Conservation (phyloP, 2,888 invertebrate species). For the Raillietiella orientalis region DNA sequence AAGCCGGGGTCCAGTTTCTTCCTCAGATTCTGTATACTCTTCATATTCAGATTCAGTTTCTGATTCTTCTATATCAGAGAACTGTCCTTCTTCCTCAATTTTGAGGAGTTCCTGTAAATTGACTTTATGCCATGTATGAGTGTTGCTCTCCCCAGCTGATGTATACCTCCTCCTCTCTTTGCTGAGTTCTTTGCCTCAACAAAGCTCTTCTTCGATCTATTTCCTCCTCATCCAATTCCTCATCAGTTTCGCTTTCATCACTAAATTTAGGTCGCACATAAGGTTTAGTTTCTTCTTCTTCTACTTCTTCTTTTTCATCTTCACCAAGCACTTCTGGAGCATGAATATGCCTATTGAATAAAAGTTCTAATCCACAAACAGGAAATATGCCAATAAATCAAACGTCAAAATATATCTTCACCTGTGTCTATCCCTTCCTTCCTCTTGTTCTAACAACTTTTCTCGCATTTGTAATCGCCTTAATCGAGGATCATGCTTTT, state of each 20-base stretch:
- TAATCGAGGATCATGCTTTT: conserved; percentile 48
- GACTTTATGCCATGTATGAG: too few relatives aligned
- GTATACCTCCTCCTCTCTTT: conserved; percentile 19
- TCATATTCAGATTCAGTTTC: conserved; percentile 31
- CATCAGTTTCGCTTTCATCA: conserved; percentile 18
- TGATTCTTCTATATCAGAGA: conserved; percentile 17
- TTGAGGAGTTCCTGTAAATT: conserved; percentile 20
- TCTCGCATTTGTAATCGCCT: conserved; percentile 22
- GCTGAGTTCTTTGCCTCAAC: conserved; percentile 29
- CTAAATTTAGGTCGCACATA: conserved; percentile 10
- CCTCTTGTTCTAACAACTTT: conserved; percentile 13
- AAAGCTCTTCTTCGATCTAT: conserved; percentile 43
- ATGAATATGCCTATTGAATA: conserved; percentile 20
- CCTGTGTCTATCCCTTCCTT: conserved; percentile 21
- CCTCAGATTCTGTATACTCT: conserved; percentile 32
- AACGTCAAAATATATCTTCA: too few relatives aligned
- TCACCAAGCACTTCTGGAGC: conserved; percentile 26
- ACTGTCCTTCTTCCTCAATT: conserved; percentile 30
- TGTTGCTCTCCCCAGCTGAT: background rate
- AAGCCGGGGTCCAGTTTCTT: conserved; percentile 61
- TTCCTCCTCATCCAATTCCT: conserved; percentile 35
- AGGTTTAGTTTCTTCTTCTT: conserved; percentile 10
- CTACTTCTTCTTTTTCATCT: conserved; percentile 7
- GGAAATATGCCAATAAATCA: too few relatives aligned
- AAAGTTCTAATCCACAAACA: background rate